Evolutionary conservation across 2,113 vertebrate genomes (phyloP), one percentile per base, ranked within the genome.

Genomic region (Osmerus mordax): DNA sequence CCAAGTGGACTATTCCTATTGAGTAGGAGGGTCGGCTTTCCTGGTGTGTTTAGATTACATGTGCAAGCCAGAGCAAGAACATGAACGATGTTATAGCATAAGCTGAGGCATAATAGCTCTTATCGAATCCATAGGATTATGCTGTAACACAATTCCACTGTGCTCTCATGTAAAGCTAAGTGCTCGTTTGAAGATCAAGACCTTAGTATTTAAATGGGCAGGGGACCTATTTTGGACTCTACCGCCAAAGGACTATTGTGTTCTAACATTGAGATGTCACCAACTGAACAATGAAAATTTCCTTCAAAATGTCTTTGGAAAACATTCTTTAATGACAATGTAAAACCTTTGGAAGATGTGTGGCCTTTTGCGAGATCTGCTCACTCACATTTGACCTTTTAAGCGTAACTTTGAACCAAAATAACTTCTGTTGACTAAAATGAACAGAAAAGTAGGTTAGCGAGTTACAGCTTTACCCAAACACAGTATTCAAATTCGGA

Each of bases 1-100:
- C 73, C 74, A 76, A 65, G 66, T 15, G 6, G 55, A 3, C 54
- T 16, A 15, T 59, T 8, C 29, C 51, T 13, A 29, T 55, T 68
- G 21, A 60, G 58, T n/a, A 6, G 65, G 19, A 55, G 25, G 55
- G 2, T 18, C 0, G 2, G 28, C 16, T 59, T 70, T 62, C 58
- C 36, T 52, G 56, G 16, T 68, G 3, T 53, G 3, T 53, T 83
- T 73, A 47, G 51, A 73, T 83, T 83, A 77, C 81, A 75, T 67
- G 59, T 69, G 56, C 52, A 18, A 23, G 62, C 51, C 13, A 14
- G 12, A 70, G 56, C 28, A 59, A 21, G 63, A 75, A 68, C 67
- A 69, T 29, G 51, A 72, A 63, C 53, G 61, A 21, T 2, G 23
- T 53, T 65, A 18, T 8, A n/a, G 36, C 71, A 59, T 16, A n/a